Evolutionary conservation across 2,888 invertebrate species (phyloP).

Genomic region (Drosophila prolongata): DNA sequence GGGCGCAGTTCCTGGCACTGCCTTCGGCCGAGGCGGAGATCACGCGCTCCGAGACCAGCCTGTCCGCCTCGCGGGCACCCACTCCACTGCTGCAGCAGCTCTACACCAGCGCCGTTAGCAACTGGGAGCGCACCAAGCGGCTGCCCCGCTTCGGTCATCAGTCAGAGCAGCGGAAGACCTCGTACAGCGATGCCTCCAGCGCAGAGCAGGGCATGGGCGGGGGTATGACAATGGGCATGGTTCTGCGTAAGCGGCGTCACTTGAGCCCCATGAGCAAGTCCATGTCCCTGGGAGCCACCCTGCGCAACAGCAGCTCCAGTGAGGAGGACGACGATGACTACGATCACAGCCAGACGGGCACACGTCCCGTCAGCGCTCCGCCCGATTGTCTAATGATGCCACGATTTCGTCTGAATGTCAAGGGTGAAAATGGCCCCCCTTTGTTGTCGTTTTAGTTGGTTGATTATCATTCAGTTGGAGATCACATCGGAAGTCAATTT

Average conservation of each 20-base stretch:
- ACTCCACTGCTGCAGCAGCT: conserved; percentile 86
- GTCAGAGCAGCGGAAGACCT: conserved; percentile 37
- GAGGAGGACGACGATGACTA: conserved; percentile 66
- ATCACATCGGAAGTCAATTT: background rate
- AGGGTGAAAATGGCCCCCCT: conserved; percentile 63
- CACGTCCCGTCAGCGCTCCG: conserved; percentile 74
- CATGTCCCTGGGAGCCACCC: conserved; percentile 58
- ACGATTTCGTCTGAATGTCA: conserved; percentile 68
- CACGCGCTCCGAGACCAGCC: conserved; percentile 71
- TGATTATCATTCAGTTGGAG: background rate
- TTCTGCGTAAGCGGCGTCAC: conserved; percentile 47
- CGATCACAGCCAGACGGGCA: conserved; percentile 35
- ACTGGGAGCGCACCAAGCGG: conserved; percentile 81
- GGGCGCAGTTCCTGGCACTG: conserved; percentile 68
- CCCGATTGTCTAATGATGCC: conserved; percentile 63
- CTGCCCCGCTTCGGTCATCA: conserved; percentile 55
- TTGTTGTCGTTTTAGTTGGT: conserved; percentile 29
- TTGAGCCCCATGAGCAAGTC: conserved; percentile 69
- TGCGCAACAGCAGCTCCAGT: conserved; percentile 59
- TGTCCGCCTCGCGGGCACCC: conserved; percentile 82
- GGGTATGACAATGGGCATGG: conserved; percentile 1
- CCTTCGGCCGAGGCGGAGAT: conserved; percentile 51
- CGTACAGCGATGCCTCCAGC: conserved; percentile 64
- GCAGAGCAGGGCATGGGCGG: conserved; percentile 44
- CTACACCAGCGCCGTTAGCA: conserved; percentile 82